Conservation (phyloP, 1,140 invertebrate species). For the Cheumatopsyche charites region DNA sequence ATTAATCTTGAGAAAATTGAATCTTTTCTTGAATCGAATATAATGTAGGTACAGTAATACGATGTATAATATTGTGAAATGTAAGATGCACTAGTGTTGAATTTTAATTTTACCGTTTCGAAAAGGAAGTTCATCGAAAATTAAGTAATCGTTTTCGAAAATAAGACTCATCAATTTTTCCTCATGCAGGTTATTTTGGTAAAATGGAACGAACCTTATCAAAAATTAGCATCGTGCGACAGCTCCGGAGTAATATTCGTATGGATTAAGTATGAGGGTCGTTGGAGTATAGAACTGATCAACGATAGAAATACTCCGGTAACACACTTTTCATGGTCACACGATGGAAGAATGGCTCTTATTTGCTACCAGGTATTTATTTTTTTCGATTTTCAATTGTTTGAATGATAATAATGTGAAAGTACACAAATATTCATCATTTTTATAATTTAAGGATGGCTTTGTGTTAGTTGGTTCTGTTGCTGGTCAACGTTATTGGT, state of each 20-base stretch:
- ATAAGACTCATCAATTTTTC: too few relatives aligned
- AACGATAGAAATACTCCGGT: conserved; percentile 97
- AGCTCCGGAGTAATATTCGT: conserved; percentile 98
- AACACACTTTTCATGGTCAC: conserved; percentile 97
- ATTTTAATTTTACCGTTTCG: too few relatives aligned
- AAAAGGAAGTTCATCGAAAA: too few relatives aligned
- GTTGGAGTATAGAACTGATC: conserved; percentile 98
- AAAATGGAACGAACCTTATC: conserved; percentile 98
- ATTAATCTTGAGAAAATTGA: too few relatives aligned
- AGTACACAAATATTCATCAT: too few relatives aligned
- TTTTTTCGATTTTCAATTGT: background rate
- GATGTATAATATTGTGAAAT: too few relatives aligned
- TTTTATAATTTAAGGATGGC: conserved; percentile 83
- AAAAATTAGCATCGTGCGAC: conserved; percentile 97
- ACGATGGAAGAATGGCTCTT: conserved; percentile 96
- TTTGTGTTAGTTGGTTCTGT: conserved; percentile 96
- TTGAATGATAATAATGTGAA: background rate
- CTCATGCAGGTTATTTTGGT: conserved; percentile 92
- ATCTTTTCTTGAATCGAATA: too few relatives aligned
- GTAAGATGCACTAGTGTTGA: too few relatives aligned
- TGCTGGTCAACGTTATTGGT: conserved; percentile 97
- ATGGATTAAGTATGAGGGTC: conserved; percentile 98
- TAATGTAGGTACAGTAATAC: too few relatives aligned
- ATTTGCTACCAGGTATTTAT: conserved; percentile 90
- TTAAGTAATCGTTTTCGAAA: too few relatives aligned